Evolutionary conservation across 2,888 invertebrate species (phyloP), one percentile per base, ranked within the genome.

Genomic region (Sphaerophoria taeniata): DNA sequence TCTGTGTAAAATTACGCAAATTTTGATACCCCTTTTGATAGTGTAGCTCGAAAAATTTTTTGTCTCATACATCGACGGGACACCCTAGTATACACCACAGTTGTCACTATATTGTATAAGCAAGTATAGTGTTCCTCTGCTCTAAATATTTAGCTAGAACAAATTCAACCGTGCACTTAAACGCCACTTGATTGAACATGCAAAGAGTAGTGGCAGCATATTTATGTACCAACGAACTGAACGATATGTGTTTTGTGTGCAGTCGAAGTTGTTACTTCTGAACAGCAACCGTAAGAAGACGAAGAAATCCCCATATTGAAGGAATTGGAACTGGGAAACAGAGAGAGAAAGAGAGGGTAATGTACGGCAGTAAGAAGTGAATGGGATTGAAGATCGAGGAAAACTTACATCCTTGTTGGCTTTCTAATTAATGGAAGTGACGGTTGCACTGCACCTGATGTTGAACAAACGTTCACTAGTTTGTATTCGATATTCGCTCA

Each of bases 161-260:
- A 85, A 85, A 85, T 85, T 85, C 85, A 85, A 85, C 85, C 80
- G 85, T 85, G 85, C 85, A 85, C 85, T 85, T 81, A 85, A 85
- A 85, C 81, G 85, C 73, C 73, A 72, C 85, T 85, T 85, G 85
- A 85, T 85, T 85, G 85, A 85, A 85, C 85, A 85, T 80, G 73
- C 72, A 74, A 65, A 65, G 60, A 73, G 72, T 67, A 53, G 61
- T 60, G 74, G 83, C 65, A 83, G 83, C 70, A 84, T 78, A 56
- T 65, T 65, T 65, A 65, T 65, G 65, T 75, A 60, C 39, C 6
- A 7, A 9, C 2, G 24, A 24, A 24, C 24, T 24, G 24, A 24
- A 24, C 24, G 24, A 24, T 39, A 9, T 3, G 39, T 39, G 39
- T 39, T 39, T 6, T 58, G 69, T 74, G 16, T 43, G 55, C 43